Conservation (phyloP, 2,888 invertebrate genomes). For the Seira ritae region DNA sequence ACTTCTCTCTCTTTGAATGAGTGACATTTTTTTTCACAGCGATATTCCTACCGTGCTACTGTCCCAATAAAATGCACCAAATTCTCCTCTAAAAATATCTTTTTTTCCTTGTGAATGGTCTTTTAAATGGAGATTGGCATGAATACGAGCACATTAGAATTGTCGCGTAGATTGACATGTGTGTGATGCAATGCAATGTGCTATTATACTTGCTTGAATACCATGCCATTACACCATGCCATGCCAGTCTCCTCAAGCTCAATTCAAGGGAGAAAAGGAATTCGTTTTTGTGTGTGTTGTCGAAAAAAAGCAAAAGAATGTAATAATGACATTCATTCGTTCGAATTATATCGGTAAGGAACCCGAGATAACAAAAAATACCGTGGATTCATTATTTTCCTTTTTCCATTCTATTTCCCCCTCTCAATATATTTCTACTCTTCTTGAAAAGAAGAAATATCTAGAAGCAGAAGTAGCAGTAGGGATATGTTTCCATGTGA, state of each 20-base stretch:
- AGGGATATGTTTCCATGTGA: too few species aligned
- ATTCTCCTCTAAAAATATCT: constrained; percentile 14
- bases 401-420: constrained; percentile 52
- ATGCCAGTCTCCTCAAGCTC: background rate
- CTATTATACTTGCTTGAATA: constrained; percentile 3
- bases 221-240: background rate
- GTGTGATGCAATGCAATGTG: constrained; percentile 50
- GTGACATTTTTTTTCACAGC: constrained; percentile 13
- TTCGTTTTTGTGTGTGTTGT: background rate
- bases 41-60: too few species aligned
- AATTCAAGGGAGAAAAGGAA: constrained; percentile 1
- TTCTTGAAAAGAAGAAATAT: background rate
- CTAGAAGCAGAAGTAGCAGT: too few species aligned
- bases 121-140: constrained; percentile 14
- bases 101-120: constrained; percentile 17
- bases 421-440: constrained; percentile 4
- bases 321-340: constrained; percentile 42
- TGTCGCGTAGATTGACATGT: constrained; percentile 51
- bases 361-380: constrained; percentile 34
- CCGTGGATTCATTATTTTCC: constrained; percentile 51
- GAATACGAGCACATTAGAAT: constrained; percentile 17
- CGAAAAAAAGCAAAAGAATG: constrained; percentile 7
- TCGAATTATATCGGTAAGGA: constrained; percentile 29
- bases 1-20: background rate
- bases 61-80: constrained; percentile 1